Evolutionary conservation across 2,888 invertebrate genomes (phyloP), one percentile per base, ranked within the genome.

Genomic region (Dendrolimus pini): DNA sequence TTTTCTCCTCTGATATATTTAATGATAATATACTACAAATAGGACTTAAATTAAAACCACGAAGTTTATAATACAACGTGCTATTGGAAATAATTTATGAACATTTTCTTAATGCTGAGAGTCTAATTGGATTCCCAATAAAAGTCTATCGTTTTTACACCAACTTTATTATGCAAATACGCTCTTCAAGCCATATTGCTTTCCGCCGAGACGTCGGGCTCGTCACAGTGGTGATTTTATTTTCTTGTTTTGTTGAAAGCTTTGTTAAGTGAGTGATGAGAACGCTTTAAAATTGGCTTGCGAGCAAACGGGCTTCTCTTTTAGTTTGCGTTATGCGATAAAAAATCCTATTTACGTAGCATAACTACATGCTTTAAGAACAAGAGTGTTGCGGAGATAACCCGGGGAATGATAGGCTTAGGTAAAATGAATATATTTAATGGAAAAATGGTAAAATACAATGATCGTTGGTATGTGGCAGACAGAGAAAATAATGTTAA

Each of bases 261-360:
- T 82, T 83, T 80, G 76, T 77, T 74, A 72, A 67, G 66, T 66
- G 67, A 69, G 69, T 71, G 75, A 68, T 72, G 71, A 67, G 69
- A 75, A 75, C 68, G 71, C 59, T 69, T 77, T 83, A 75, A 81
- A 84, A 88, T 84, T 83, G 80, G 72, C 74, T 82, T 71, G 71
- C 72, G 78, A 83, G 83, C 75, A 72, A 70, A 68, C 67, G 65
- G 67, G 72, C 70, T 78, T 72, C 71, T 72, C 74, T 76, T 77
- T 77, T 80, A 75, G 67, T 72, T 68, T 65, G 69, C 68, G 67
- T 68, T 62, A 60, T 67, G 78, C 80, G 70, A 75, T 83, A 83
- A 86, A n/a, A 85, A 81, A 83, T 73, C 72, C 82, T 83, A 85
- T 84, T 84, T 82, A 67, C 70, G 71, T 64, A 66, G 70, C 70